phyloP scores from a whole-genome alignment of 2,888 invertebrate species.

The Melipona bicolor region DNA sequence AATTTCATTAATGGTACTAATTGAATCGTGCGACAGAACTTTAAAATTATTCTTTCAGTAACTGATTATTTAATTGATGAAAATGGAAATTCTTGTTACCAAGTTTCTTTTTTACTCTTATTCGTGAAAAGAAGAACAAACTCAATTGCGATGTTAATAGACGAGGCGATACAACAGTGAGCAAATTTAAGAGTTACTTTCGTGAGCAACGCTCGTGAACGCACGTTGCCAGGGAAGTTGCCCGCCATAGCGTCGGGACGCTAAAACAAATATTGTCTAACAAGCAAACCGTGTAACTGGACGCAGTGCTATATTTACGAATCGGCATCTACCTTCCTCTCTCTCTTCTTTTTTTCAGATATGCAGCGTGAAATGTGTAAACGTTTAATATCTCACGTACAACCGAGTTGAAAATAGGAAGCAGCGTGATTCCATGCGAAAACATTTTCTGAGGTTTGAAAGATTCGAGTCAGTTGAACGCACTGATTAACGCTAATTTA shows the following conservation, averaged over 20 bases:
- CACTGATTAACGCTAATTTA: not conserved
- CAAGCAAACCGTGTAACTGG: slow-evolving; percentile 12
- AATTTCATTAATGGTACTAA: not conserved
- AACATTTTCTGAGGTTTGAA: too few species aligned
- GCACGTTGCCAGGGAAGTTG: not conserved
- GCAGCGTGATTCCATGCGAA: not conserved
- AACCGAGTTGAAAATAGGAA: slow-evolving; percentile 9
- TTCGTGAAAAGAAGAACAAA: not conserved
- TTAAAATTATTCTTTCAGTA: not conserved
- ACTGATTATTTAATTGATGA: not conserved
- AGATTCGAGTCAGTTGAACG: too few species aligned
- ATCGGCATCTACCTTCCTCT: not conserved
- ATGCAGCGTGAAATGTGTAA: not conserved
- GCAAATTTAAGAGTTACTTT: slow-evolving; percentile 38
- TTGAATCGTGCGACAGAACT: not conserved
- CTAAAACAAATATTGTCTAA: slow-evolving; percentile 39
- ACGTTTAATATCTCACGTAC: slow-evolving; percentile 4
- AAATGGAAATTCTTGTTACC: not conserved
- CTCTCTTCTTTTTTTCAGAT: not conserved
- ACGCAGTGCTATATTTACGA: slow-evolving; percentile 26
- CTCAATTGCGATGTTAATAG: not conserved
- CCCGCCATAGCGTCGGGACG: slow-evolving; percentile 1
- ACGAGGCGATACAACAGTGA: slow-evolving; percentile 20
- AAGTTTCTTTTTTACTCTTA: not conserved
- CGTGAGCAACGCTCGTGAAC: slow-evolving; percentile 12